These are phyloP conservation scores for Ptyas mucosa DNA, from an alignment of 2,113 vertebrate species.

Conservation along the genomic window DNA sequence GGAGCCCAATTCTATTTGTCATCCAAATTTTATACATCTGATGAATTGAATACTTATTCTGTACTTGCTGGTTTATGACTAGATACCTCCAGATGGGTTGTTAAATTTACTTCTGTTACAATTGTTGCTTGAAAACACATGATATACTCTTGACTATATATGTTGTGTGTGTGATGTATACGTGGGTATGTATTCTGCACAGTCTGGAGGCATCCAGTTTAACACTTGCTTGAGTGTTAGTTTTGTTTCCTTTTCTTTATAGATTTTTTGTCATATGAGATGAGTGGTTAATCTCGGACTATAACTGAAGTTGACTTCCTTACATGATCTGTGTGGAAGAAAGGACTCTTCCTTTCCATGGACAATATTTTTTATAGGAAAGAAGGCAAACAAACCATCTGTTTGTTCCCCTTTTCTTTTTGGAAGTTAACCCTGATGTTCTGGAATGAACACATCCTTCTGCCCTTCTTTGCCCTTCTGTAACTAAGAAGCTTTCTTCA, in stretches of 20 bases:
- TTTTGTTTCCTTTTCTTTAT: not conserved
- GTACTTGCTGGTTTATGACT: not conserved
- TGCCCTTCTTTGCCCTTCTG: not conserved
- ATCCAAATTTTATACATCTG: not conserved
- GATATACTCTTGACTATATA: not conserved
- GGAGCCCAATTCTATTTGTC: not conserved
- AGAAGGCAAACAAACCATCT: not conserved
- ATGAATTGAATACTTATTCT: not conserved
- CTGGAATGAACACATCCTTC: not conserved
- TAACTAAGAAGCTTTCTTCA: not conserved
- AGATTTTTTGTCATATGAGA: not conserved
- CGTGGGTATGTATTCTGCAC: not conserved
- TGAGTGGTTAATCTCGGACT: not conserved
- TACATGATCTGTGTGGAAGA: not conserved
- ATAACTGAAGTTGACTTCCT: not conserved
- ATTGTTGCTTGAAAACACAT: not conserved
- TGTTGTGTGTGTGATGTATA: not conserved
- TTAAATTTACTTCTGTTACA: not conserved
- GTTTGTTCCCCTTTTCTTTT: not conserved
- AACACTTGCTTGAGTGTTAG: not conserved
- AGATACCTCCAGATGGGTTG: not conserved
- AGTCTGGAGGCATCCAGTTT: not conserved
- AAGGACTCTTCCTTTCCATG: not conserved
- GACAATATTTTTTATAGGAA: not conserved
- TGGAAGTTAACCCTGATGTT: not conserved